Percentiles rank a stretch among this genome's conserved stretches.
Conservation (phyloP, 1,140 invertebrate genomes). For the Steinernema khuongi region DNA sequence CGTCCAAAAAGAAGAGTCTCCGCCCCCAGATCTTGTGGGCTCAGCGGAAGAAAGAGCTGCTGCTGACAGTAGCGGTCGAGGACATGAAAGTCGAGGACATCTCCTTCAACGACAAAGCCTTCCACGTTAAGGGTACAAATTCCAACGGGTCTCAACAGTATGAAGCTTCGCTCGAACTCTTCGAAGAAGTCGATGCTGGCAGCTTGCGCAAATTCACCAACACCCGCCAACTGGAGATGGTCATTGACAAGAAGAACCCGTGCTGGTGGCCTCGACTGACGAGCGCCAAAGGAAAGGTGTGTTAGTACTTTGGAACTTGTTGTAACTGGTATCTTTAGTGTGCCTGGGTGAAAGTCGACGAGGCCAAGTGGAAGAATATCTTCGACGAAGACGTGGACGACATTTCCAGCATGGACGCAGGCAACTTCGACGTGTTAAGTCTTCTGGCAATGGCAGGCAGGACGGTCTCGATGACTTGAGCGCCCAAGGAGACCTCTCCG, state of each 20-base stretch:
- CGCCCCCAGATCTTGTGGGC: conserved; percentile 41
- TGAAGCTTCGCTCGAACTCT: conserved; percentile 44
- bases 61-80: conserved; percentile 45
- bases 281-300: conserved; percentile 37
- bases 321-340: background rate
- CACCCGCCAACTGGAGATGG: conserved; percentile 44
- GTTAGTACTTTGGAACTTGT: conserved; percentile 14
- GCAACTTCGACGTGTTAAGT: background rate
- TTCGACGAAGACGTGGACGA: background rate
- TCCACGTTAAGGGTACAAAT: conserved; percentile 42
- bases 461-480: too few species aligned
- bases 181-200: conserved; percentile 35
- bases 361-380: background rate
- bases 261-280: conserved; percentile 49
- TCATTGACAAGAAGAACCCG: conserved; percentile 44
- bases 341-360: background rate
- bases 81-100: conserved; percentile 48
- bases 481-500: too few species aligned
- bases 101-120: conserved; percentile 43
- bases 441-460: too few species aligned
- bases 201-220: conserved; percentile 43
- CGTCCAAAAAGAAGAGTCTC: too few species aligned
- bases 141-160: conserved; percentile 48
- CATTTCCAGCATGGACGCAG: background rate
- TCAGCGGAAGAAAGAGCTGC: conserved; percentile 38